A percentile compares a stretch with the other conserved stretches of the same genome.
phyloP scores from a whole-genome alignment of 1,140 invertebrate species.

The Heliothis subflexa region DNA sequence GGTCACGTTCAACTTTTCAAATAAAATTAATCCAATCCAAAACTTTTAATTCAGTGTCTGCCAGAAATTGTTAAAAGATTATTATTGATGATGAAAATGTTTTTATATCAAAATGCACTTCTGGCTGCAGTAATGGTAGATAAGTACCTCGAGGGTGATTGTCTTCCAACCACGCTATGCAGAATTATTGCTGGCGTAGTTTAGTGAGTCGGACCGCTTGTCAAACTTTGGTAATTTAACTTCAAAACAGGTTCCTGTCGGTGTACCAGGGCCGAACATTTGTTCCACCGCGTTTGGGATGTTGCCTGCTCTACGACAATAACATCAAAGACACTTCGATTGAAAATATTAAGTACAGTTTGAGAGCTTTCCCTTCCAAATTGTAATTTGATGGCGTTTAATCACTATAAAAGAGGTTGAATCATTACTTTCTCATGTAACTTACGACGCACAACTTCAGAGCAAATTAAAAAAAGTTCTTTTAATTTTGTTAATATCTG shows the following conservation, averaged over 20 bases:
- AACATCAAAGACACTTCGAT: conserved; percentile 52
- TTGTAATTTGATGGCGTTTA: background rate
- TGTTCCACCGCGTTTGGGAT: conserved; percentile 70
- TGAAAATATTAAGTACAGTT: conserved; percentile 26
- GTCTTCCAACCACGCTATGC: conserved; percentile 73
- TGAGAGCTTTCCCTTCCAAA: conserved; percentile 1
- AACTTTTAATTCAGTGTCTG: conserved; percentile 37
- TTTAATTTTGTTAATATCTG: background rate
- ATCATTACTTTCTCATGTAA: conserved; percentile 1
- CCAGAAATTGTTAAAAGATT: background rate
- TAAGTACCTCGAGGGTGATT: conserved; percentile 63
- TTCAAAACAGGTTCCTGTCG: conserved; percentile 82
- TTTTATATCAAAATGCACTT: conserved; percentile 30
- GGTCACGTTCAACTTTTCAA: conserved; percentile 42
- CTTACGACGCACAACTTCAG: background rate
- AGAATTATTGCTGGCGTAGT: conserved; percentile 82
- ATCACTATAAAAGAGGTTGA: background rate
- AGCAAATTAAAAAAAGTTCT: background rate
- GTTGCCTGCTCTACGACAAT: conserved; percentile 67
- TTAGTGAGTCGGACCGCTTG: conserved; percentile 78
- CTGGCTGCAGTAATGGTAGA: conserved; percentile 33
- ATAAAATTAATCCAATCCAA: conserved; percentile 33
- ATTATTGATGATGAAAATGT: conserved; percentile 7
- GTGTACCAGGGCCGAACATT: conserved; percentile 75
- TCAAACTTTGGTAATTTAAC: conserved; percentile 86